phyloP scores from a whole-genome alignment of 2,113 vertebrate species.

The Petroica traversi region DNA sequence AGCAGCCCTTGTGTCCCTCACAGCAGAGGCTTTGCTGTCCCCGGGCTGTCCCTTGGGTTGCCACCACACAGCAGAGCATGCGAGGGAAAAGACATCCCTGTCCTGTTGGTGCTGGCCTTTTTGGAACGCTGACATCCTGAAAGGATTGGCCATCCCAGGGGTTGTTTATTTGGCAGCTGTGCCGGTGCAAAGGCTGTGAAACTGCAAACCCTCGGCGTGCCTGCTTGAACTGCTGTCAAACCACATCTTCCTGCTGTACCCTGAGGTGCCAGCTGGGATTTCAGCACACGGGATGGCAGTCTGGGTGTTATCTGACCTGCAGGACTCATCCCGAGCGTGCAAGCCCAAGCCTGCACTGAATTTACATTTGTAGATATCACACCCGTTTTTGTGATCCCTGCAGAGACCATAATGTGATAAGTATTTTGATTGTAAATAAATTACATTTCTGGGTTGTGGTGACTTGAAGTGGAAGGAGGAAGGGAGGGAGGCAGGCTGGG shows the following conservation, averaged over 20 bases:
- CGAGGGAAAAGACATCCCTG: accelerated
- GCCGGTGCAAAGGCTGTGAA: accelerated
- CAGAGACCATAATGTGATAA: background rate
- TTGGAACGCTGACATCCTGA: background rate
- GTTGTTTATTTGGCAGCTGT: background rate
- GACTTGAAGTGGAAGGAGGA: background rate
- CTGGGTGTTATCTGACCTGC: background rate
- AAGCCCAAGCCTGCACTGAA: background rate
- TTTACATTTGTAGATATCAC: background rate
- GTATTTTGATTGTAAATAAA: background rate
- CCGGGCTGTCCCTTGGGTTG: background rate
- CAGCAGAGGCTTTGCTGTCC: background rate
- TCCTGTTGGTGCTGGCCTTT: background rate
- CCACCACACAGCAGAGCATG: background rate
- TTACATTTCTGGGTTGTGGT: background rate
- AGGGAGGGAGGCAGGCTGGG: background rate
- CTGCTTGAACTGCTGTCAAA: background rate
- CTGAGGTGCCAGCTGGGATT: accelerated
- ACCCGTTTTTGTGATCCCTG: background rate
- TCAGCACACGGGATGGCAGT: background rate
- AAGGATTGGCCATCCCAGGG: background rate
- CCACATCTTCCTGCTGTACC: background rate
- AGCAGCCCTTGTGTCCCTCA: accelerated
- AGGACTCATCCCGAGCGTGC: background rate
- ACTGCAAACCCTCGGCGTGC: background rate